phyloP scores from a whole-genome alignment of 2,888 invertebrate genomes.

The Cotesia congregata region DNA sequence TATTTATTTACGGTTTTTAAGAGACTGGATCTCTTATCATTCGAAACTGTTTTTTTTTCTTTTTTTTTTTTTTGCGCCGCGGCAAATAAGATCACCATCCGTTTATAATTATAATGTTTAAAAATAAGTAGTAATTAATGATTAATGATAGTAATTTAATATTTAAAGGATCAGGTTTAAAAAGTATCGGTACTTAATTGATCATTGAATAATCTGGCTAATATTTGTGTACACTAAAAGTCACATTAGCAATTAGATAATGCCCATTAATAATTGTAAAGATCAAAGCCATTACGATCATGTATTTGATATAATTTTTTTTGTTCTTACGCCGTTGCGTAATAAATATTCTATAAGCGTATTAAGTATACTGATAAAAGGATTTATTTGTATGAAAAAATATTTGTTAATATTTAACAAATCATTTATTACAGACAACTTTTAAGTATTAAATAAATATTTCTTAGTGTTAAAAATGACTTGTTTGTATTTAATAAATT shows the following conservation, averaged over 20 bases:
- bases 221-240: constrained; percentile 15
- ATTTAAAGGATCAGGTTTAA: constrained; percentile 16
- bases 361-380: neutral
- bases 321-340: constrained; percentile 1
- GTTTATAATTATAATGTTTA: neutral
- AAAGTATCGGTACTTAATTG: neutral
- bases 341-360: neutral
- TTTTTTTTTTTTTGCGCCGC: constrained; percentile 36
- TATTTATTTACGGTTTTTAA: constrained; percentile 58
- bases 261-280: neutral
- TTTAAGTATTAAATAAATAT: too few relatives aligned
- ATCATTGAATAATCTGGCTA: constrained; percentile 10
- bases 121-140: neutral
- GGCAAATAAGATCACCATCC: constrained; percentile 1
- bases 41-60: constrained; percentile 39
- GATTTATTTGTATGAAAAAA: too few relatives aligned
- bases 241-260: neutral
- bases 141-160: neutral
- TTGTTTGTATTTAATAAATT: too few relatives aligned
- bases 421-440: too few relatives aligned
- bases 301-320: neutral
- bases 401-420: too few relatives aligned
- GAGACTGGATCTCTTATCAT: constrained; percentile 56
- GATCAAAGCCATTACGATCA: neutral
- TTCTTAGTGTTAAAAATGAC: too few relatives aligned